phyloP scores from a whole-genome alignment of 92 coral and sea anemone species.

The Parazoanthus swiftii region DNA sequence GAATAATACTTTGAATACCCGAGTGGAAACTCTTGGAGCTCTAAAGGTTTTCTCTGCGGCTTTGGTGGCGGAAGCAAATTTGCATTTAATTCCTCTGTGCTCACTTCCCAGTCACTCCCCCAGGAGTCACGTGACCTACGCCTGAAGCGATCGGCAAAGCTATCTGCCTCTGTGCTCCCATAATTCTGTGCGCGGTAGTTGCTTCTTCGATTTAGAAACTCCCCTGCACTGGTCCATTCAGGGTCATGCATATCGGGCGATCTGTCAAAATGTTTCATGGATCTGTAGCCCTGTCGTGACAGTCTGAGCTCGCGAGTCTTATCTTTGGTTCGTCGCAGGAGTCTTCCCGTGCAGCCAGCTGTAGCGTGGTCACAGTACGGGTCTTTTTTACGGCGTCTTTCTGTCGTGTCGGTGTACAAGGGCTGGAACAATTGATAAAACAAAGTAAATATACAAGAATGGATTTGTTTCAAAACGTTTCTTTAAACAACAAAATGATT shows the following conservation, averaged over 20 bases:
- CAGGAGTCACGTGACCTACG: constrained; percentile 44
- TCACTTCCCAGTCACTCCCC: constrained; percentile 23
- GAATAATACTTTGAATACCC: constrained; percentile 39
- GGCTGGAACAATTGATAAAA: constrained; percentile 10
- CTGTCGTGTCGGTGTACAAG: constrained; percentile 12
- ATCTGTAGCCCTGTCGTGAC: constrained; percentile 31
- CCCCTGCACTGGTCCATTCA: constrained; percentile 39
- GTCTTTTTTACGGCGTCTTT: constrained; percentile 11
- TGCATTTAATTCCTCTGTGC: constrained; percentile 11
- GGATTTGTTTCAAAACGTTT: too few species aligned
- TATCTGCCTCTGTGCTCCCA: constrained; percentile 28
- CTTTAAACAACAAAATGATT: too few species aligned
- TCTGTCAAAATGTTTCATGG: constrained; percentile 30
- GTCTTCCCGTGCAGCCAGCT: constrained; percentile 14
- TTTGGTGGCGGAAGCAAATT: constrained; percentile 21
- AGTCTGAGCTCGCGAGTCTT: constrained; percentile 18
- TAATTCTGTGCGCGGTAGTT: constrained; percentile 25
- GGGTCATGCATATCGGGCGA: constrained; percentile 42
- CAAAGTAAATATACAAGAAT: too few species aligned
- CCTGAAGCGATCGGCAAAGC: constrained; percentile 45
- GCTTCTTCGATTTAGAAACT: constrained; percentile 36
- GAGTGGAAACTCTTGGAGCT: constrained; percentile 42
- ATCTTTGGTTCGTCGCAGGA: constrained; percentile 30
- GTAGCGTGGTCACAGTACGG: constrained; percentile 13
- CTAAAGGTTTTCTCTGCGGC: constrained; percentile 32